These are phyloP conservation scores for Dyspetes luteomarginatus DNA, from an alignment of 2,888 invertebrate genomes.

Conservation along the genomic window DNA sequence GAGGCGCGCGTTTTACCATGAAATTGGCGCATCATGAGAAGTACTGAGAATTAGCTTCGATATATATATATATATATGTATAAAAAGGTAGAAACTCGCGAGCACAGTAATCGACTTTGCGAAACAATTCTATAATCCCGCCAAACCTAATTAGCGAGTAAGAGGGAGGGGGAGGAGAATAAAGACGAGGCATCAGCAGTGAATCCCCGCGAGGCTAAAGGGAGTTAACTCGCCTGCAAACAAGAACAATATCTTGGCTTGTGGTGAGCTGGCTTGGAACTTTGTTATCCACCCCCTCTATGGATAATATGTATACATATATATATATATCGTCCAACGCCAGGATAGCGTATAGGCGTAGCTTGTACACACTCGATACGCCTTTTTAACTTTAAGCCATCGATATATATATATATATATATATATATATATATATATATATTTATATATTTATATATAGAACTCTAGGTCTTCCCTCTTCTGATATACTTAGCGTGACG, in stretches of 20 bases:
- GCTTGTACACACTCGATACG: no score
- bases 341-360: no score
- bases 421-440: no score
- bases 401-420: no score
- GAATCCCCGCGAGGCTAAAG: constrained; percentile 56
- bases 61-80: not conserved
- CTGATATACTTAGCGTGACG: constrained; percentile 33
- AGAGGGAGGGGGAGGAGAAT: constrained; percentile 46
- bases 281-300: constrained; percentile 64
- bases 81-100: constrained; percentile 13
- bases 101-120: constrained; percentile 80
- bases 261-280: constrained; percentile 61
- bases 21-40: constrained; percentile 63
- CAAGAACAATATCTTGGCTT: constrained; percentile 80
- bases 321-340: no score
- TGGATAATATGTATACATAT: not conserved
- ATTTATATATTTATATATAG: constrained; percentile 4
- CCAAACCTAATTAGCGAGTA: constrained; percentile 80
- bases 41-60: constrained; percentile 5
- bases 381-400: no score
- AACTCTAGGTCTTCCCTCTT: constrained; percentile 14
- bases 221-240: constrained; percentile 79
- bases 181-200: constrained; percentile 52
- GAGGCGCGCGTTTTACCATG: constrained; percentile 64
- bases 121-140: constrained; percentile 82